These are phyloP conservation scores for Steatornis caripensis DNA, from an alignment of 2,113 vertebrate species.

Conservation along the genomic window DNA sequence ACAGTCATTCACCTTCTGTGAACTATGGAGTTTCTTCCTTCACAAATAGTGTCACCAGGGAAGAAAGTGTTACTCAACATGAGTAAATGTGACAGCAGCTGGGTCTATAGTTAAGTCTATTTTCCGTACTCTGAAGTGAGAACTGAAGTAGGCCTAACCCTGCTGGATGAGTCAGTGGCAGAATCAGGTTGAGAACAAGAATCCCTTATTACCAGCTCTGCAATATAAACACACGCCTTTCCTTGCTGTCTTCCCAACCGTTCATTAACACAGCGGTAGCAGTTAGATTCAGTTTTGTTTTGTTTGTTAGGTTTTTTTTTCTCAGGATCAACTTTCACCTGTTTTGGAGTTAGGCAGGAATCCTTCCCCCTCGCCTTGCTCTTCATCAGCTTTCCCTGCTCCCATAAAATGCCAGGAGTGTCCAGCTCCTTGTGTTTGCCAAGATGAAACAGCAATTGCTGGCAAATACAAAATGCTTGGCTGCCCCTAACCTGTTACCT, in stretches of 20 bases:
- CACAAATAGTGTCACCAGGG: neutral
- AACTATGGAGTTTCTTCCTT: neutral
- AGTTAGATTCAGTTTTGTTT: constrained; percentile 11
- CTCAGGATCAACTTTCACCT: constrained; percentile 31
- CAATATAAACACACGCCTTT: neutral
- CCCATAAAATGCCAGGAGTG: neutral
- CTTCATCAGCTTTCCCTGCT: neutral
- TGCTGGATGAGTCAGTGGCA: constrained; percentile 31
- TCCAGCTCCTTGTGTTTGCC: neutral
- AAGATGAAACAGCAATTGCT: neutral
- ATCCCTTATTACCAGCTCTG: neutral
- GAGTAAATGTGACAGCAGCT: neutral
- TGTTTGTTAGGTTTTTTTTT: neutral
- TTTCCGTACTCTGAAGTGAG: constrained; percentile 10
- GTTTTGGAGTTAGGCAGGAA: neutral
- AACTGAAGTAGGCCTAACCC: neutral
- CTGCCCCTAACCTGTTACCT: neutral
- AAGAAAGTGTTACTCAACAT: neutral
- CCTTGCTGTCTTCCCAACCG: neutral
- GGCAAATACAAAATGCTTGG: neutral
- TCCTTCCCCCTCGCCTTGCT: neutral
- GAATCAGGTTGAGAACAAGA: neutral
- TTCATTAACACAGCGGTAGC: constrained; percentile 37
- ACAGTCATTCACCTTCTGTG: neutral
- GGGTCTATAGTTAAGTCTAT: neutral